Evolutionary conservation across 2,113 vertebrate genomes (phyloP).

Genomic region (Nycticryphes semicollaris): DNA sequence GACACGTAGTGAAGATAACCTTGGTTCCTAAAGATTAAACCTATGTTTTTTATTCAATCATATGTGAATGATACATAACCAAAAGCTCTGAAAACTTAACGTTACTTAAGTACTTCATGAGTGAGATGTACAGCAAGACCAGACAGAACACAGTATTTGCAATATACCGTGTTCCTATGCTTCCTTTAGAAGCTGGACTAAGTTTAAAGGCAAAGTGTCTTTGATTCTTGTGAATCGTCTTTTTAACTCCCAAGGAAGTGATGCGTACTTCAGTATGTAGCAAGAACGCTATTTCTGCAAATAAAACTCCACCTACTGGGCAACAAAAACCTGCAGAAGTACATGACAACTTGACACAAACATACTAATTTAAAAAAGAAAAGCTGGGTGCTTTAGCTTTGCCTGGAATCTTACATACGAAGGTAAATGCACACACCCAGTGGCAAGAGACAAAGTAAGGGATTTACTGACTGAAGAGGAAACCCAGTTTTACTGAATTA

Average conservation of each 20-base stretch:
- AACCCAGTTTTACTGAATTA: background rate
- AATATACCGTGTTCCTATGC: background rate
- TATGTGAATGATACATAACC: background rate
- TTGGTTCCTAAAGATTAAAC: background rate
- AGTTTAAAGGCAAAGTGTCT: background rate
- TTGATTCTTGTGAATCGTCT: background rate
- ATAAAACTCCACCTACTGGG: background rate
- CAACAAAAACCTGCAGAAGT: background rate
- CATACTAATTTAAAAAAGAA: background rate
- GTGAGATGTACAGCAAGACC: background rate
- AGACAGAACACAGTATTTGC: background rate
- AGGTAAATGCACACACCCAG: background rate
- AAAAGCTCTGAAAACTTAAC: background rate
- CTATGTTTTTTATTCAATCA: background rate
- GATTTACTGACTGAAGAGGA: background rate
- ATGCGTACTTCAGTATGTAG: background rate
- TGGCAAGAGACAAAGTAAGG: background rate
- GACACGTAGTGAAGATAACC: background rate
- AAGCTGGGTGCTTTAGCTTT: background rate
- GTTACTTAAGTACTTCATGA: background rate
- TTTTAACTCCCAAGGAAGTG: conserved; percentile 23
- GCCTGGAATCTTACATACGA: background rate
- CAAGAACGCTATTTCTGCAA: background rate
- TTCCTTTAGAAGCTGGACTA: background rate
- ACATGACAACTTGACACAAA: background rate